Percentiles rank a stretch among this genome's conserved stretches.
Evolutionary conservation across 2,797 vertebrate genomes (phyloP).

Genomic region (Potorous gilbertii): DNA sequence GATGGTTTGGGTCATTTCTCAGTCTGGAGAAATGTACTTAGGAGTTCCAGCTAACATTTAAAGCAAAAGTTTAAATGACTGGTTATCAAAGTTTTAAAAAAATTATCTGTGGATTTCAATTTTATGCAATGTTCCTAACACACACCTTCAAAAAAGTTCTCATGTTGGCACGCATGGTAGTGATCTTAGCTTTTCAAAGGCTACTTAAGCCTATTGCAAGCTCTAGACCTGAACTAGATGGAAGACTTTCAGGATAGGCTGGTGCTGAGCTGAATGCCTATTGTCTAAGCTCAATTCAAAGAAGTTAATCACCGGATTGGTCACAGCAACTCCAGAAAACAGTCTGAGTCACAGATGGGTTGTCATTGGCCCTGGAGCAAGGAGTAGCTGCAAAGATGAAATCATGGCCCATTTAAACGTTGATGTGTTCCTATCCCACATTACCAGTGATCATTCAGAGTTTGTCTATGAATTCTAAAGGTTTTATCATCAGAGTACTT

Average conservation of each 20-base stretch:
- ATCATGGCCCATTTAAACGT: not conserved
- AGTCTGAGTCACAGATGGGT: not conserved
- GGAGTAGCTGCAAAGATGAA: not conserved
- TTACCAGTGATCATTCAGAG: not conserved
- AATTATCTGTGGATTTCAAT: slow-evolving; percentile 12
- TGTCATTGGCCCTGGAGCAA: not conserved
- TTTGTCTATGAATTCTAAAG: not conserved
- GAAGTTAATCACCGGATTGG: not conserved
- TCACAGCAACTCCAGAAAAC: not conserved
- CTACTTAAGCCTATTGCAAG: not conserved
- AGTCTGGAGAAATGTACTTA: not conserved
- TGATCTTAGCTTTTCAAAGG: not conserved
- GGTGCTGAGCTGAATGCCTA: not conserved
- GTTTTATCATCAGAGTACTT: not conserved
- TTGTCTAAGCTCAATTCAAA: not conserved
- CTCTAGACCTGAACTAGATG: not conserved
- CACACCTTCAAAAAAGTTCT: not conserved
- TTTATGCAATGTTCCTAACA: not conserved
- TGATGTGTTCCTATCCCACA: not conserved
- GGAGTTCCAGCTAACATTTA: not conserved
- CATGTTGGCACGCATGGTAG: not conserved
- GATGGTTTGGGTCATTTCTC: not conserved
- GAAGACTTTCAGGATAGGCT: not conserved
- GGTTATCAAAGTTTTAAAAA: not conserved
- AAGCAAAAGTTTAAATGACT: not conserved